Evolutionary conservation across 1,140 invertebrate genomes (phyloP).

Genomic region (Plectrocnemia conspersa): DNA sequence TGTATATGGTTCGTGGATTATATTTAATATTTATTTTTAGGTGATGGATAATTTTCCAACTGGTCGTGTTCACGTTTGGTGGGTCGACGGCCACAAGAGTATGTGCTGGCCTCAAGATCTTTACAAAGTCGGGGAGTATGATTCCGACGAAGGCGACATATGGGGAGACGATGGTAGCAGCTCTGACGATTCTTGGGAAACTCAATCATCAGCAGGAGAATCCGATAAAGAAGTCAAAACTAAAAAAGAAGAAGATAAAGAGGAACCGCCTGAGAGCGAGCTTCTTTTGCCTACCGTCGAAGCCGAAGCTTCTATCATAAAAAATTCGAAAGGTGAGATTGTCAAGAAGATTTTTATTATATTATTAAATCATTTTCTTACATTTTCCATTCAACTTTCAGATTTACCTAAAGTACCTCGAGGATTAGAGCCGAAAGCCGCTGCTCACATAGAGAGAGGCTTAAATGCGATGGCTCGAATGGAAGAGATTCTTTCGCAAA

Average conservation of each 20-base stretch:
- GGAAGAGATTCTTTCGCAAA: conserved; percentile 70
- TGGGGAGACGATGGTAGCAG: conserved; percentile 66
- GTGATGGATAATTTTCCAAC: conserved; percentile 84
- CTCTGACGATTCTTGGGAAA: conserved; percentile 75
- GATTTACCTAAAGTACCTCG: conserved; percentile 45
- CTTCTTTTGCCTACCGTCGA: conserved; percentile 36
- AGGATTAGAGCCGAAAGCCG: conserved; percentile 58
- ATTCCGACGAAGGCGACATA: conserved; percentile 71
- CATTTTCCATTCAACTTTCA: conserved; percentile 7
- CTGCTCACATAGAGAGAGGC: conserved; percentile 70
- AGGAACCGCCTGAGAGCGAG: conserved; percentile 35
- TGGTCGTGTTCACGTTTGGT: conserved; percentile 79
- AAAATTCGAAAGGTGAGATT: too few species aligned
- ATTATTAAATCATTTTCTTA: neutral
- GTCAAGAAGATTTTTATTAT: neutral
- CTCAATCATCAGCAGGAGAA: conserved; percentile 48
- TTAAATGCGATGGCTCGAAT: conserved; percentile 67
- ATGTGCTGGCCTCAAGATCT: conserved; percentile 87
- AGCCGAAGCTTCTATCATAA: conserved; percentile 28
- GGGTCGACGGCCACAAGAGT: conserved; percentile 78
- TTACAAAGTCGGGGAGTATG: conserved; percentile 68
- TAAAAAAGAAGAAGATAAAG: conserved; percentile 39
- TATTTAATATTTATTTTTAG: too few species aligned
- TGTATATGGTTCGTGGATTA: too few species aligned
- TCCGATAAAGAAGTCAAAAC: conserved; percentile 8